Evolutionary conservation across 2,888 invertebrate species (phyloP).

Genomic region (Nemotelus nigrinus): DNA sequence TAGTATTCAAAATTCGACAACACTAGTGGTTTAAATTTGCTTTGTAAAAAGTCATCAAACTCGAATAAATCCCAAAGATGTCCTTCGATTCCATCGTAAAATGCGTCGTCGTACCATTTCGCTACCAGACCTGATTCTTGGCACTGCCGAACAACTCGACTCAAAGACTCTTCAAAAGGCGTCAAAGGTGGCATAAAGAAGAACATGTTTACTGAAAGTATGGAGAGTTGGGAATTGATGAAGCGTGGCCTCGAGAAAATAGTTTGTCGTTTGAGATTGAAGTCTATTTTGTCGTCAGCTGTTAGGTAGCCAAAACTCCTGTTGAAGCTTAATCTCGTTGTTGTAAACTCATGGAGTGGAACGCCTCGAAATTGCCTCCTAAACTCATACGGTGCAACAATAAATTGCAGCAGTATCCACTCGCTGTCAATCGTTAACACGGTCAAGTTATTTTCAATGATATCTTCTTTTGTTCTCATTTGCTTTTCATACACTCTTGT

Average conservation of each 20-base stretch:
- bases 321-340: background rate
- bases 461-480: background rate
- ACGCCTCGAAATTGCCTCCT: background rate
- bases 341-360: background rate
- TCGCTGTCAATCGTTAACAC: constrained; percentile 4
- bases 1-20: too few species aligned
- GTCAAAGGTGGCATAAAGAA: background rate
- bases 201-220: background rate
- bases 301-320: background rate
- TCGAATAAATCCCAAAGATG: too few species aligned
- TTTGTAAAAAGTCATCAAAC: too few species aligned
- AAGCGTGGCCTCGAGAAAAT: too few species aligned
- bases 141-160: background rate
- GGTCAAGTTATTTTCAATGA: background rate
- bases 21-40: too few species aligned
- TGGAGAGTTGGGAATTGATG: too few species aligned
- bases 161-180: background rate
- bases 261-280: background rate
- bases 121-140: too few species aligned
- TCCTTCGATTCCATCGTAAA: too few species aligned
- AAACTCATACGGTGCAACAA: background rate
- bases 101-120: too few species aligned
- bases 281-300: background rate
- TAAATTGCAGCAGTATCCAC: background rate
- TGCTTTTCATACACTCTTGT: constrained; percentile 13